Base-by-base conservation (phyloP, 1,140 invertebrate species). In the Odontomachus brunneus region DNA sequence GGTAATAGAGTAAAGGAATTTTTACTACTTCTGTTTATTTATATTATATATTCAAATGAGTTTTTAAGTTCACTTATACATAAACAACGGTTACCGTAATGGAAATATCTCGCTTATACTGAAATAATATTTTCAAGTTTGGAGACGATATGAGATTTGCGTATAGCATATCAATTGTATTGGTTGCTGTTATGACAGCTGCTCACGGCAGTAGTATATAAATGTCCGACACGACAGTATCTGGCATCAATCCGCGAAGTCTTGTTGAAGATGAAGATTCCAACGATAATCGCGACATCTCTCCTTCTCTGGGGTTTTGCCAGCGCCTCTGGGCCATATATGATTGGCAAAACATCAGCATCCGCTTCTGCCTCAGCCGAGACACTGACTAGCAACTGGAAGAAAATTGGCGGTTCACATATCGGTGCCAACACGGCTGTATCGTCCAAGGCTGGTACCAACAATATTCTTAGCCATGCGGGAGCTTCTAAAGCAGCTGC, bases 261-360 rank as follows among this genome's bases (percentile, higher is more conserved):
- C 11, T 62, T 69, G 76, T 82, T 78, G 71, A 83, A 83, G 19
- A 83, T 83, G 82, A 83, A 83, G 72, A 83, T 83, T 55, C 72
- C 72, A 83, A 62, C 69, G 71, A 19, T 84, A 82, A 51, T 84
- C 53, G 83, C 60, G 57, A 74, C 78, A 33, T 74, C 51, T 55
- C 83, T 84, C 38, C 71, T 82, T 0, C 29, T 84, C n/a, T 80
- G 74, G 53, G 82, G 82, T 2, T 38, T 60, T 17, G 75, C n/a
- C 53, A 44, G 62, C 7, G 82, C 65, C 55, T 2, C 33, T 9
- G 17, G 11, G 33, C 26, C 24, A 24, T 2, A 17, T 15, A 33
- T 62, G 14, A 15, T 62, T 7, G 59, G 59, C 59, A 33, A 44
- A 33, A 33, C 49, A 9, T 17, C 53, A 14, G 49, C 69, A 24